Percentiles rank a stretch among this genome's conserved stretches.
These are phyloP conservation scores for Aproaerema taeniolella DNA, from an alignment of 2,888 invertebrate genomes.

Conservation along the genomic window DNA sequence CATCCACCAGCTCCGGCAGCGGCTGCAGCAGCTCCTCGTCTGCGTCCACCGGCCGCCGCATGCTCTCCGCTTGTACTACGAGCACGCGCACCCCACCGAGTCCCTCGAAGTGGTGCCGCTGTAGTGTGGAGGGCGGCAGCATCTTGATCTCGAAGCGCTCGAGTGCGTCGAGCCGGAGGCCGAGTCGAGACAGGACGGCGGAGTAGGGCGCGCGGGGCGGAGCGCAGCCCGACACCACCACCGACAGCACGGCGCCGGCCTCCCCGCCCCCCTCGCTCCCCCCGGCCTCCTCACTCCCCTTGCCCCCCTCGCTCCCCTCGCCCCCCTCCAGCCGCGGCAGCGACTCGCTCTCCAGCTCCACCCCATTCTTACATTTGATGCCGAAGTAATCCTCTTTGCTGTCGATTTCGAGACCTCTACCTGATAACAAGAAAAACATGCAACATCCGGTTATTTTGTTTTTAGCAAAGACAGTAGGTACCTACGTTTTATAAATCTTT, in stretches of 20 bases:
- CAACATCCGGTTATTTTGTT: too few species aligned
- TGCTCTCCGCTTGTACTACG: slow-evolving; percentile 4
- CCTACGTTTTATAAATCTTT: neutral
- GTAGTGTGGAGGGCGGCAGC: slow-evolving; percentile 10
- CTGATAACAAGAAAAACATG: neutral
- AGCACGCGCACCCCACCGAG: slow-evolving; percentile 7
- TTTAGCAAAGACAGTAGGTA: too few species aligned
- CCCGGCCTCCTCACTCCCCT: too few species aligned
- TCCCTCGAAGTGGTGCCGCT: neutral
- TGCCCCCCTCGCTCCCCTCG: too few species aligned
- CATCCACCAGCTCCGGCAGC: slow-evolving; percentile 8
- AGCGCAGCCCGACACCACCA: slow-evolving; percentile 20
- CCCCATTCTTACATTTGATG: slow-evolving; percentile 17
- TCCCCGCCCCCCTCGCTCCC: too few species aligned
- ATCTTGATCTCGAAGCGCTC: slow-evolving; percentile 14
- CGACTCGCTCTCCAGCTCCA: slow-evolving; percentile 19
- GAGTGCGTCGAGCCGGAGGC: slow-evolving; percentile 20
- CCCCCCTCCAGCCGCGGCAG: slow-evolving; percentile 22
- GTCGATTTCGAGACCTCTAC: neutral
- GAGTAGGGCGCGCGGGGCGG: slow-evolving; percentile 24
- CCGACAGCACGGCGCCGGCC: slow-evolving; percentile 12
- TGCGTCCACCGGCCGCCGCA: slow-evolving; percentile 10
- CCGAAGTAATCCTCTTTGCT: slow-evolving; percentile 9
- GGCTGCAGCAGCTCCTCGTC: slow-evolving; percentile 11
- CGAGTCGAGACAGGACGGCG: slow-evolving; percentile 15